Base-by-base conservation (phyloP, 2,113 vertebrate species). In the Sialia sialis region DNA sequence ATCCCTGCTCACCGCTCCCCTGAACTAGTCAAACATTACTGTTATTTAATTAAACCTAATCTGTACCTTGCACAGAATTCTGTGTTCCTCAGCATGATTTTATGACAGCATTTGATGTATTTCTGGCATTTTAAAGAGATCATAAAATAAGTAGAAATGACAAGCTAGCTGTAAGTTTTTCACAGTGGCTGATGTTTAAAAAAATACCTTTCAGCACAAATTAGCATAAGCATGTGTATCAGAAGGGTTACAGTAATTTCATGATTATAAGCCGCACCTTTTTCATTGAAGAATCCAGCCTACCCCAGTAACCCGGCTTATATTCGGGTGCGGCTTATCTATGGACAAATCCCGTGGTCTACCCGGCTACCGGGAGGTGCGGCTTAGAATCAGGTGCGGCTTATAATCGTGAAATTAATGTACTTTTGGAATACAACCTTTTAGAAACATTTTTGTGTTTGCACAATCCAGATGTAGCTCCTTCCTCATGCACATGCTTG, bases 131-230 rank as follows among this genome's bases (percentile, higher is more conserved):
- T n/a, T 13, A 36, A 75, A 78, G 38, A 41, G 39, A 63, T 51
- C 22, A 25, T 72, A 25, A 63, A 68, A 41, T 20, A 4, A 34
- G 23, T 46, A 90, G 9, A 63, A 34, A 39, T 23, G 11, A 51
- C 66, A 59, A 23, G 9, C 4, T 48, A 55, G 14, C n/a, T 69
- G 54, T 38, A 67, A 67, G 8, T 72, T 68, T 85, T 76, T 86
- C 48, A 46, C 15, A 32, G 8, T 32, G 26, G n/a, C n/a, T 87
- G 41, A 39, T 62, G 8, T 49, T 43, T 7, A 63, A 79, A 89
- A 34, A 29, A 1, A 0, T 1, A 7, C 1, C 2, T 52, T 34
- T 83, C 30, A 32, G 13, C 30, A 36, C 39, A 63, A 85, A 60
- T 79, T 70, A 51, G 7, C 23, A 32, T 26, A 67, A 41, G 16